These are phyloP conservation scores for Xenopus borealis DNA, from an alignment of 2,113 vertebrate species.

Conservation along the genomic window DNA sequence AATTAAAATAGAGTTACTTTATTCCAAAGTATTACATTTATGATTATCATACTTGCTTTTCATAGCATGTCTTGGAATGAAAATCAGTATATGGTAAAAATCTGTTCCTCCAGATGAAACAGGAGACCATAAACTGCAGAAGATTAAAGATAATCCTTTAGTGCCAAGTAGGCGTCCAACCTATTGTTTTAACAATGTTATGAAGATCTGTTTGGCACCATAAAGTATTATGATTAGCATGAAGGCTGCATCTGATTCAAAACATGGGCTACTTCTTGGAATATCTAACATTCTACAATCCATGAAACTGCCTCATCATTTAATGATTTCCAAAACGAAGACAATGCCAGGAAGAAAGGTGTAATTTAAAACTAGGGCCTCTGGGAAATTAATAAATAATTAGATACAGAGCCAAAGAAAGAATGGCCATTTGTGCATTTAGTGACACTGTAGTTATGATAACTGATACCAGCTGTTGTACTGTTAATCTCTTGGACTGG, in stretches of 20 bases:
- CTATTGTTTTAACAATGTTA: background rate
- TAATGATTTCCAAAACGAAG: conserved; percentile 7
- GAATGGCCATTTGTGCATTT: conserved; percentile 53
- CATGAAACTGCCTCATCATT: background rate
- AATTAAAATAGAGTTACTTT: too few species aligned
- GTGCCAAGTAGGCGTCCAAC: background rate
- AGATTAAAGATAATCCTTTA: background rate
- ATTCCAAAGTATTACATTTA: too few species aligned
- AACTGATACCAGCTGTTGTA: conserved; percentile 66
- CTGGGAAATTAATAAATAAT: conserved; percentile 53
- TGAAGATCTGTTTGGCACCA: background rate
- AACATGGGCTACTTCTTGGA: background rate
- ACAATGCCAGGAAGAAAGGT: conserved; percentile 6
- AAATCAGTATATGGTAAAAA: background rate
- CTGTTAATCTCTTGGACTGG: conserved; percentile 53
- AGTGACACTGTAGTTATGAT: conserved; percentile 57
- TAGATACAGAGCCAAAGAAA: conserved; percentile 56
- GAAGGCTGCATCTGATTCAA: background rate
- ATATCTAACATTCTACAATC: background rate
- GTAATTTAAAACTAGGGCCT: conserved; percentile 34
- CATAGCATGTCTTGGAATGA: background rate
- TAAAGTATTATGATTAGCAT: background rate
- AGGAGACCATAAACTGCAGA: background rate
- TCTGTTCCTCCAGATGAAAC: background rate
- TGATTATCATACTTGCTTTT: background rate